phyloP scores from a whole-genome alignment of 1,140 invertebrate genomes.

The Dendrolimus kikuchii region DNA sequence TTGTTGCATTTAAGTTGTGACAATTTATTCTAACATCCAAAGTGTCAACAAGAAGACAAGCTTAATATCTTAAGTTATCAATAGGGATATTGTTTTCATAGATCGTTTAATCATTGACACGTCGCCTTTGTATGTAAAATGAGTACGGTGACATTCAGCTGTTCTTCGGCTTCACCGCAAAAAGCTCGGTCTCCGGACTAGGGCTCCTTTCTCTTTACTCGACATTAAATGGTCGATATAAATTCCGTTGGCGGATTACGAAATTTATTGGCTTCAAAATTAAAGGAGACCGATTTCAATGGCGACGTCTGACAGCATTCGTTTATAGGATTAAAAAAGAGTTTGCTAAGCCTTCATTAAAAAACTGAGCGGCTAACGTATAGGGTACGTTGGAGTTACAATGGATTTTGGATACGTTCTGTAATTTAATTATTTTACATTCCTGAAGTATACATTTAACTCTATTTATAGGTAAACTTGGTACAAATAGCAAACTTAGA shows the following conservation, averaged over 20 bases:
- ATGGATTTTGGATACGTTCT: too few species aligned
- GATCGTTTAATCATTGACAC: slow-evolving; percentile 33
- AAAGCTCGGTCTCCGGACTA: slow-evolving; percentile 24
- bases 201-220: slow-evolving; percentile 41
- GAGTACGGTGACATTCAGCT: slow-evolving; percentile 39
- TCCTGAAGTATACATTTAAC: too few species aligned
- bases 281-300: slow-evolving; percentile 69
- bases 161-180: slow-evolving; percentile 19
- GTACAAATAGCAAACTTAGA: too few species aligned
- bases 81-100: neutral
- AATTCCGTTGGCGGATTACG: slow-evolving; percentile 65
- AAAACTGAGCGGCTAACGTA: slow-evolving; percentile 34
- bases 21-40: too few species aligned
- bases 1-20: too few species aligned
- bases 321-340: slow-evolving; percentile 53
- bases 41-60: too few species aligned
- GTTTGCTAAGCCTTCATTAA: slow-evolving; percentile 34
- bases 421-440: too few species aligned
- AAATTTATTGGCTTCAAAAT: slow-evolving; percentile 68
- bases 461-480: too few species aligned
- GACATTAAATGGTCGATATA: slow-evolving; percentile 67
- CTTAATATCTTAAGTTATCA: too few species aligned
- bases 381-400: slow-evolving; percentile 2
- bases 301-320: slow-evolving; percentile 53
- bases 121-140: slow-evolving; percentile 64